Percentiles rank a stretch among this genome's conserved stretches.
These are phyloP conservation scores for Melikaiella ostensackeni DNA, from an alignment of 2,888 invertebrate genomes.

Conservation along the genomic window DNA sequence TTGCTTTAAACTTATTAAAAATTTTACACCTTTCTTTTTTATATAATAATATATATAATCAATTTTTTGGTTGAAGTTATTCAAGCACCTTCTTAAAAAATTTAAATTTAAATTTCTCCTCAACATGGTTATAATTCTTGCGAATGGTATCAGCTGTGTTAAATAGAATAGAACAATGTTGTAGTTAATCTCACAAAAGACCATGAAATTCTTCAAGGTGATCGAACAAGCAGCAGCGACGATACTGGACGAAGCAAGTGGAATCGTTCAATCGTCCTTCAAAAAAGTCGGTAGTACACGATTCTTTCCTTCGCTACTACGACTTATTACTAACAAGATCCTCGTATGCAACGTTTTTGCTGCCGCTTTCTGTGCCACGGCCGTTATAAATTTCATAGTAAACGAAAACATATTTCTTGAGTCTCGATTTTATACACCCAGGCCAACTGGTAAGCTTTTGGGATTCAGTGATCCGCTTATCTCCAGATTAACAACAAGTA, in stretches of 20 bases:
- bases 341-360: constrained; percentile 79
- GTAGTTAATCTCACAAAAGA: not conserved
- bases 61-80: too few relatives aligned
- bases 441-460: constrained; percentile 71
- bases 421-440: constrained; percentile 80
- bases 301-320: constrained; percentile 78
- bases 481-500: constrained; percentile 78
- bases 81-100: not conserved
- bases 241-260: constrained; percentile 77
- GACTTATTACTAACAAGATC: constrained; percentile 80
- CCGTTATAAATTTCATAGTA: constrained; percentile 79
- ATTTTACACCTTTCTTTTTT: too few relatives aligned
- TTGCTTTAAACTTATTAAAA: too few relatives aligned
- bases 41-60: too few relatives aligned
- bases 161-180: constrained; percentile 2
- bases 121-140: too few relatives aligned
- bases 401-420: constrained; percentile 81
- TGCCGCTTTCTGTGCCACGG: constrained; percentile 79
- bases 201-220: constrained; percentile 66
- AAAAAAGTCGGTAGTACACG: constrained; percentile 62
- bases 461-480: constrained; percentile 80
- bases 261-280: constrained; percentile 52
- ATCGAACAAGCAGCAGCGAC: constrained; percentile 80
- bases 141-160: not conserved
- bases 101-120: not conserved